Evolutionary conservation across 2,888 invertebrate species (phyloP), one percentile per base, ranked within the genome.

Genomic region (Theretra japonica): DNA sequence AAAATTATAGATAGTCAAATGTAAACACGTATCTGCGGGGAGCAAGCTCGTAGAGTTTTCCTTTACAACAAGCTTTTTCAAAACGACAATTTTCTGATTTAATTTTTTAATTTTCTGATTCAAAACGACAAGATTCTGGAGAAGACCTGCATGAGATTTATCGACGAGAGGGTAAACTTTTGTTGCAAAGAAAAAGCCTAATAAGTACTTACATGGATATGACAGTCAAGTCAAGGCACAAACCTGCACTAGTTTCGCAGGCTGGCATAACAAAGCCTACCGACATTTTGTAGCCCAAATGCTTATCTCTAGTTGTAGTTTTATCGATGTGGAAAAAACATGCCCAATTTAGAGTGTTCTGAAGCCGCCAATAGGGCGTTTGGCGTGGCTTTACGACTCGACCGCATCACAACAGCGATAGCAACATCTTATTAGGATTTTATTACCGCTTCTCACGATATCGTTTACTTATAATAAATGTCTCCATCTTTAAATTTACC

Each of bases 401-500:
- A 65, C 23, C 23, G 41, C 48, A 48, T 17, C 41, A 65, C 48
- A 65, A 65, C 48, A 65, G 41, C 11, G 65, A 65, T 65, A 65
- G 41, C 23, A 48, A 65, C 65, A 65, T 65, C 65, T 65, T 65
- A 65, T 65, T 65, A 65, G 48, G 48, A 65, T 65, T 65, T 65
- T 65, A 65, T 65, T 48, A 48, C 65, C 48, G 65, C 65, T 48
- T 65, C 65, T 65, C 65, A 65, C 65, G 65, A 65, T 65, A 65
- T 65, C 65, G 21, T 62, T 62, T 65, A 65, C 41, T 65, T 65
- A 65, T 65, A 65, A 65, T 65, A 65, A 65, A 65, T 65, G 65
- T 65, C 65, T 65, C 48, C 48, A 65, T 65, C 48, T 65, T 65
- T 48, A 65, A 65, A 48, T 65, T 65, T 65, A 65, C 65, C 65